Conservation (phyloP, 2,888 invertebrate species). For the Sepiola atlantica region DNA sequence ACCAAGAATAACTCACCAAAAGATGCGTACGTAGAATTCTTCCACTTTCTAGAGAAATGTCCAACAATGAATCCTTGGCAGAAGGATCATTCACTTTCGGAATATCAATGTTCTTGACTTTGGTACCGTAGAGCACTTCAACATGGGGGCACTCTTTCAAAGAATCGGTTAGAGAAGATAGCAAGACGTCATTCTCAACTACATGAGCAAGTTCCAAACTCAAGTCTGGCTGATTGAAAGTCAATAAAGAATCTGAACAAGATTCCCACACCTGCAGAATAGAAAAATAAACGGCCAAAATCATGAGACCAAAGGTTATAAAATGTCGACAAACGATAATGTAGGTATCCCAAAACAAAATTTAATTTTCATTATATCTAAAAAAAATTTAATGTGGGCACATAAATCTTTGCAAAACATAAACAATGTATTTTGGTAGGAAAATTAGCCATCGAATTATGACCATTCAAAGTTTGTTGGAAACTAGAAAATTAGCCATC, state of each 20-base stretch:
- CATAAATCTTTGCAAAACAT: no score
- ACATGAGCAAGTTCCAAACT: slow-evolving; percentile 89
- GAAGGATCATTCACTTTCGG: slow-evolving; percentile 52
- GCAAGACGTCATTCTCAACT: slow-evolving; percentile 92
- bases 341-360: background rate
- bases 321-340: background rate
- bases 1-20: slow-evolving; percentile 71
- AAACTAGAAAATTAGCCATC: no score
- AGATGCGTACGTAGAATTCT: slow-evolving; percentile 73
- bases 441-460: no score
- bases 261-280: slow-evolving; percentile 90
- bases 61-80: slow-evolving; percentile 67
- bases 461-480: no score
- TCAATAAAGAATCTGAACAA: slow-evolving; percentile 89
- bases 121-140: slow-evolving; percentile 82
- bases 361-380: no score
- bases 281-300: slow-evolving; percentile 45
- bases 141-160: slow-evolving; percentile 79
- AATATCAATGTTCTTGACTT: slow-evolving; percentile 78
- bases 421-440: no score
- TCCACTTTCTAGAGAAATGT: slow-evolving; percentile 72
- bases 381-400: no score
- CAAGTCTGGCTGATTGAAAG: slow-evolving; percentile 85
- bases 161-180: slow-evolving; percentile 80
- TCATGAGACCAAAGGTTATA: background rate